Conservation (phyloP, 2,797 vertebrate genomes). For the Ibycter americanus region DNA sequence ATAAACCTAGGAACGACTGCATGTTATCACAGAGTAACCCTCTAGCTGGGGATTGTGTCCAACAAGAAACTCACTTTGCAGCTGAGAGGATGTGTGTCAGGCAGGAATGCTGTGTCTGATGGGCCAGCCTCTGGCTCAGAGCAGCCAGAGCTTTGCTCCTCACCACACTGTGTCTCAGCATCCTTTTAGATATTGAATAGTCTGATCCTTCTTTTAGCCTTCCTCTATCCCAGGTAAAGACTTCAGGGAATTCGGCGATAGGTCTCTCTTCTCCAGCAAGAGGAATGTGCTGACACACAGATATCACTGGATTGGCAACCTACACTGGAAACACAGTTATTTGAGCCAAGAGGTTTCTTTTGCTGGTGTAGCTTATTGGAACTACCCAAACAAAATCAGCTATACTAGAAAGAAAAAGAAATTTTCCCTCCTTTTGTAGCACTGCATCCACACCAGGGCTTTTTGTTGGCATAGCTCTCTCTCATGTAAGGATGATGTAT, state of each 20-base stretch:
- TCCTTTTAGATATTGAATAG: not conserved
- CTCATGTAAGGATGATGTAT: not conserved
- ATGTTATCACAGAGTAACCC: not conserved
- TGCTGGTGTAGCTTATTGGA: not conserved
- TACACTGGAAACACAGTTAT: not conserved
- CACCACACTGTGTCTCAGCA: accelerated
- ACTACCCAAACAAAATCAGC: slow-evolving; percentile 20
- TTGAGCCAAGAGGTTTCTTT: slow-evolving; percentile 34
- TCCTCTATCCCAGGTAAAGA: slow-evolving; percentile 16
- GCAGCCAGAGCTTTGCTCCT: not conserved
- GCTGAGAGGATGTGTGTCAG: accelerated
- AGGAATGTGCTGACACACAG: slow-evolving; percentile 57
- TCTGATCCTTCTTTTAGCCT: not conserved
- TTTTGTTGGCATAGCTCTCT: not conserved
- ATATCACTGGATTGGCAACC: not conserved
- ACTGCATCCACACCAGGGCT: not conserved
- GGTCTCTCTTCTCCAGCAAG: not conserved
- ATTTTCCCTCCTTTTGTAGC: not conserved
- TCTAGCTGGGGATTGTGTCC: not conserved
- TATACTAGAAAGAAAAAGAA: not conserved
- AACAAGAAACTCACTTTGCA: not conserved
- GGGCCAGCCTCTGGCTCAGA: not conserved
- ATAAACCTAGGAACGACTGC: not conserved
- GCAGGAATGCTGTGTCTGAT: not conserved
- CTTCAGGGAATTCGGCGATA: not conserved